A percentile compares a stretch with the other conserved stretches of the same genome.
These are phyloP conservation scores for Saccostrea echinata DNA, from an alignment of 1,140 invertebrate species.

Conservation along the genomic window DNA sequence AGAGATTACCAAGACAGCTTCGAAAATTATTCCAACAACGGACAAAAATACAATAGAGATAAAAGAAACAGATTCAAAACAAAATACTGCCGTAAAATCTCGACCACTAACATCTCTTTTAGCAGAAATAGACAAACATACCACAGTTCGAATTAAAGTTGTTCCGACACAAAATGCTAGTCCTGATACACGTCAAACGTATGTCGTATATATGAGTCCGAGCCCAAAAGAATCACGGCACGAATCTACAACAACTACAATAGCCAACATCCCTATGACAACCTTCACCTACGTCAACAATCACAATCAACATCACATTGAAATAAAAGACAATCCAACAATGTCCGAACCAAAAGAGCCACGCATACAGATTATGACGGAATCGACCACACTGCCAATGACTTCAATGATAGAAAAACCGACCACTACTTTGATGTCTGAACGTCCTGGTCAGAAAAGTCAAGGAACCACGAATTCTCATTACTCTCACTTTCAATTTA, in stretches of 20 bases:
- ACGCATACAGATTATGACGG: not conserved
- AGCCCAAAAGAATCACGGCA: not conserved
- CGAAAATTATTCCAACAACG: not conserved
- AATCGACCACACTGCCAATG: not conserved
- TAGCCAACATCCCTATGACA: not conserved
- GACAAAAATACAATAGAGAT: not conserved
- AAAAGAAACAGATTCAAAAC: not conserved
- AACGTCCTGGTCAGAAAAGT: not conserved
- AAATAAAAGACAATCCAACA: not conserved
- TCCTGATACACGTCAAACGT: not conserved
- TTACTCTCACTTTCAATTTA: not conserved
- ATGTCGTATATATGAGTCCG: not conserved
- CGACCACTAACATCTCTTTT: not conserved
- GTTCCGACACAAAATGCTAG: not conserved
- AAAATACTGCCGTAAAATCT: not conserved
- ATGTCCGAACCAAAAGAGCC: not conserved
- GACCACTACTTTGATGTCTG: not conserved
- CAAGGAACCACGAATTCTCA: not conserved
- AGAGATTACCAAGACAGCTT: not conserved
- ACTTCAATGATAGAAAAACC: not conserved
- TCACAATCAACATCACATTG: too few relatives aligned
- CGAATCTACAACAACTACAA: not conserved
- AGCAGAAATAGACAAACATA: not conserved
- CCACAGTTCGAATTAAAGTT: not conserved
- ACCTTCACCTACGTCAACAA: not conserved